Evolutionary conservation across 2,888 invertebrate genomes (phyloP).

Genomic region (Yponomeuta sedellus): DNA sequence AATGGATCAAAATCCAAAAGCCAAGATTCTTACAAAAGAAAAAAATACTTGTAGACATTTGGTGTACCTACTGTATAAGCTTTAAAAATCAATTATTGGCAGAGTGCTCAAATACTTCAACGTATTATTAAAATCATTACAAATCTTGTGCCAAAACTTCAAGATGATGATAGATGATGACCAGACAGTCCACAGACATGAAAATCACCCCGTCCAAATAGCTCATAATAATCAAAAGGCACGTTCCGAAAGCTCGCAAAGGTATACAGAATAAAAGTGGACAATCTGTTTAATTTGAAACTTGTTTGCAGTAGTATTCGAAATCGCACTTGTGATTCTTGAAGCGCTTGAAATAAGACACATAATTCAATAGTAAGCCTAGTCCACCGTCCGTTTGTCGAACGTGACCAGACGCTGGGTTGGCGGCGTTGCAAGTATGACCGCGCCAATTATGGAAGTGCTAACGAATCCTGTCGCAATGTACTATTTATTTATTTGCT

Average conservation of each 20-base stretch:
- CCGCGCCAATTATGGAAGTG: slow-evolving; percentile 42
- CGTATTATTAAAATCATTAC: not conserved
- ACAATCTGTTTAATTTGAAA: slow-evolving; percentile 50
- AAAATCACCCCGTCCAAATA: slow-evolving; percentile 44
- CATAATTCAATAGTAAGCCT: not conserved
- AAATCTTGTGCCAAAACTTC: not conserved
- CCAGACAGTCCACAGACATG: slow-evolving; percentile 48
- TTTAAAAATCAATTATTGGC: not conserved
- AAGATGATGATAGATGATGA: not conserved
- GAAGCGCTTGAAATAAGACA: not conserved
- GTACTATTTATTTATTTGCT: slow-evolving; percentile 19
- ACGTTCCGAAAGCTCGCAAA: slow-evolving; percentile 45
- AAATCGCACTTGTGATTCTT: not conserved
- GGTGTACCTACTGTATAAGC: too few relatives aligned
- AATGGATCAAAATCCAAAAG: too few relatives aligned
- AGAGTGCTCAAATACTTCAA: not conserved
- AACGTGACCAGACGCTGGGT: slow-evolving; percentile 69
- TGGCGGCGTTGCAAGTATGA: slow-evolving; percentile 43
- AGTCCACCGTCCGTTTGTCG: slow-evolving; percentile 52
- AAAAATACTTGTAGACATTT: too few relatives aligned
- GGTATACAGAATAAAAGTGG: slow-evolving; percentile 52
- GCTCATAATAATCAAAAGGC: slow-evolving; percentile 45
- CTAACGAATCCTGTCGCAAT: slow-evolving; percentile 31
- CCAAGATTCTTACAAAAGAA: too few relatives aligned
- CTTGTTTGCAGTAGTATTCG: slow-evolving; percentile 51